A percentile compares a stretch with the other conserved stretches of the same genome.
phyloP scores from a whole-genome alignment of 2,113 vertebrate genomes.

The Laterallus jamaicensis region DNA sequence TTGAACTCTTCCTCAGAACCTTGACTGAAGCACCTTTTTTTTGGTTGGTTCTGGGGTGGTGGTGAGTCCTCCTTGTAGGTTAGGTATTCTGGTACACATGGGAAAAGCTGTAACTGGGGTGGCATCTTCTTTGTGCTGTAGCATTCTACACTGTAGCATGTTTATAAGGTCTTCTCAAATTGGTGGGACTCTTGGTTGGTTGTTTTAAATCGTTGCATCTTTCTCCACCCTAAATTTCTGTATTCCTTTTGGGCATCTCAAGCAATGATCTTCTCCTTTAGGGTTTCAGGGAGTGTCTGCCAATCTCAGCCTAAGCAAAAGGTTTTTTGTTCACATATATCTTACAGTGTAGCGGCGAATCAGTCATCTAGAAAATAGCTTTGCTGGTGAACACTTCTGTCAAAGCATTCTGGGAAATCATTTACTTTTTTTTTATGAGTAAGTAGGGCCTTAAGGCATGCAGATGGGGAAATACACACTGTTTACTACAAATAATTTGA shows the following conservation, averaged over 20 bases:
- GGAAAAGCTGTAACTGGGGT: neutral
- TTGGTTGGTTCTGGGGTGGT: neutral
- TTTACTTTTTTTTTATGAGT: slow-evolving; percentile 38
- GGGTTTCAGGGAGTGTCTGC: neutral
- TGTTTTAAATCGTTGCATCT: neutral
- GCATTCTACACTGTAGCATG: neutral
- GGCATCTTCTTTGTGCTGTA: neutral
- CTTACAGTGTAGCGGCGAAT: slow-evolving; percentile 29
- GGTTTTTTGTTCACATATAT: neutral
- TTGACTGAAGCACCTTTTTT: neutral
- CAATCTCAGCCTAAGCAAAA: neutral
- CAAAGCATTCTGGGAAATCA: slow-evolving; percentile 47
- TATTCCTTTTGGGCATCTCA: neutral
- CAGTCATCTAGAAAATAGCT: slow-evolving; percentile 56
- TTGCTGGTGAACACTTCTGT: slow-evolving; percentile 20
- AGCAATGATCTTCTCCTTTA: neutral
- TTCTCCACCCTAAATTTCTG: neutral
- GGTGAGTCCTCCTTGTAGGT: neutral
- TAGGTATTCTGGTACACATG: neutral
- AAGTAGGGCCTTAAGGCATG: slow-evolving; percentile 49
- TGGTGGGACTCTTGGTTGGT: neutral
- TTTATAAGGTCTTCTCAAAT: neutral
- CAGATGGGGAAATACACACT: slow-evolving; percentile 62
- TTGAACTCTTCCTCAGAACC: neutral
- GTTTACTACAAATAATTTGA: slow-evolving; percentile 71